A percentile compares a stretch with the other conserved stretches of the same genome.
These are phyloP conservation scores for Miichthys miiuy DNA, from an alignment of 2,797 vertebrate genomes.

Conservation along the genomic window DNA sequence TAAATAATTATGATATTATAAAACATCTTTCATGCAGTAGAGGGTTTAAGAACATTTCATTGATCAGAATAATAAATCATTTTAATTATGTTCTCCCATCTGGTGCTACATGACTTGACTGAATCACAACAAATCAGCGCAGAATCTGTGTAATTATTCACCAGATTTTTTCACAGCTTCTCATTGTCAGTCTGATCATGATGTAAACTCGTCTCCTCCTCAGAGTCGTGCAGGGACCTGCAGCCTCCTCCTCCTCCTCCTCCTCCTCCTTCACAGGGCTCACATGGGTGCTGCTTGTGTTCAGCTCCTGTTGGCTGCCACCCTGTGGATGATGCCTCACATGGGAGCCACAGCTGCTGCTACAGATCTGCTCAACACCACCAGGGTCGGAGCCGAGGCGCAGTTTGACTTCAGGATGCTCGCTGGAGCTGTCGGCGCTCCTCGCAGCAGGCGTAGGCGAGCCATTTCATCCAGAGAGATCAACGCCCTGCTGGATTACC, in stretches of 20 bases:
- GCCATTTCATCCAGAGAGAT: conserved; percentile 86
- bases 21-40: too few relatives aligned
- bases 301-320: conserved; percentile 81
- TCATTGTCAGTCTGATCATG: neutral
- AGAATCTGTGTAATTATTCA: neutral
- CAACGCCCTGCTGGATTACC: conserved; percentile 87
- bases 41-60: too few relatives aligned
- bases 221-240: conserved; percentile 34
- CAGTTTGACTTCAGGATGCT: conserved; percentile 45
- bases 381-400: neutral
- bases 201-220: neutral
- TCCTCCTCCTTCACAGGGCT: conserved; percentile 53
- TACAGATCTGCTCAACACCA: conserved; percentile 68
- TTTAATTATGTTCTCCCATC: neutral
- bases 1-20: too few relatives aligned
- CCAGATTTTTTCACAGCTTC: neutral
- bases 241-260: conserved; percentile 19
- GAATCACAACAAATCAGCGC: neutral
- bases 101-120: neutral
- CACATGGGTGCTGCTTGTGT: conserved; percentile 69
- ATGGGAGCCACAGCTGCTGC: conserved; percentile 58
- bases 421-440: conserved; percentile 34
- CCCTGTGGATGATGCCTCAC: conserved; percentile 83
- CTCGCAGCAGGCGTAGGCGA: conserved; percentile 77
- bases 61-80: too few relatives aligned